Evolutionary conservation across 2,113 vertebrate genomes (phyloP), one percentile per base, ranked within the genome.

Genomic region (Ranitomeya variabilis): DNA sequence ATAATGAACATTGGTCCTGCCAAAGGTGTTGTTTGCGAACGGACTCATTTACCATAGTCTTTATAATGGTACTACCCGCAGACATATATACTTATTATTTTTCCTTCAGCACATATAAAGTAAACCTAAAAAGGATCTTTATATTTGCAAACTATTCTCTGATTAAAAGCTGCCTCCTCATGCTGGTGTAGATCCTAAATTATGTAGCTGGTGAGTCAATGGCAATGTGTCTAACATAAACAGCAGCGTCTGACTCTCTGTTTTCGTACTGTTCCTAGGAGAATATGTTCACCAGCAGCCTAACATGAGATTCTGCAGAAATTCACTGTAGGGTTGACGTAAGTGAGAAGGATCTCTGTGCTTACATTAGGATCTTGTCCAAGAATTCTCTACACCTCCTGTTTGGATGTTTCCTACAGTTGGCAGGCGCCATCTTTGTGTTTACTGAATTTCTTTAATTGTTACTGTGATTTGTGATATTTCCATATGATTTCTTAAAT

Each of bases 331-430:
- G 45, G 45, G 74, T 78, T 78, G 74, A 78, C 74, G 74, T 78
- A 78, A 78, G 74, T 78, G 74, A 78, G 74, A 78, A 78, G 37
- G 74, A 78, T 37, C 74, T 78, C 74, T 52, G 6, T 78, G 74
- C 74, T 78, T 78, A 78, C 74, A 54, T 54, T 78, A 78, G 74
- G 74, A 78, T 78, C 54, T 19, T 19, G 52, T 78, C 74, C 74
- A 78, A 78, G 74, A 78, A 7, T 78, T 52, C 18, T 76, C 31
- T 76, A 52, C 51, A 37, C 37, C 37, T 45, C 26, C 26, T 31
- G 26, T 31, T 31, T 31, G 26, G 26, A 31, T 31, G 26, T 31
- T 31, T 31, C 26, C 26, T 31, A 31, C 26, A 31, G 26, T 31
- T 31, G 26, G 26, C 26, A 31, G 26, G 26, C 26, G 26, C 26